Conservation (phyloP, 2,113 vertebrate species). For the Aix galericulata region DNA sequence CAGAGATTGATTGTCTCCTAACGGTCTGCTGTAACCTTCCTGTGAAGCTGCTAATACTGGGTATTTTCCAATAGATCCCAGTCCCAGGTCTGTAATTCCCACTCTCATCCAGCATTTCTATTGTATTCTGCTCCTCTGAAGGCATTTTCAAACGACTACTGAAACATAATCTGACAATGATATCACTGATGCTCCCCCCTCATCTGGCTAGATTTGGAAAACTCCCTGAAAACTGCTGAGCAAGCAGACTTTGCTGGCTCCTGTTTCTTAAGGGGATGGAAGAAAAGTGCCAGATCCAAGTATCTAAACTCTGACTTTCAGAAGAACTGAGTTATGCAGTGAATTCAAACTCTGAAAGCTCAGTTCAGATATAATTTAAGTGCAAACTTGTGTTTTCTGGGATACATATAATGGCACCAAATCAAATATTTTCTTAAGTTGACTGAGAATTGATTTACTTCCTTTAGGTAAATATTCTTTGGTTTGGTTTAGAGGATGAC, state of each 20-base stretch:
- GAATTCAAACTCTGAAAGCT: neutral
- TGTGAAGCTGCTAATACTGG: neutral
- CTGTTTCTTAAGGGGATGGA: neutral
- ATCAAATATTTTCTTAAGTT: neutral
- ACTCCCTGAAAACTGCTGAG: neutral
- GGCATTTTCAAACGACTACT: neutral
- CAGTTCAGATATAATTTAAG: neutral
- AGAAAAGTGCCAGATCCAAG: neutral
- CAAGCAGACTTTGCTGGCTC: neutral
- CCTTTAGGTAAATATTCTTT: neutral
- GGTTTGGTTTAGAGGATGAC: slow-evolving; percentile 8
- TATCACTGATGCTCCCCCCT: neutral
- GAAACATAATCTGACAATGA: neutral
- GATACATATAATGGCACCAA: neutral
- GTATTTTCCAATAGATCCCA: slow-evolving; percentile 4
- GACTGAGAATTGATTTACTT: neutral
- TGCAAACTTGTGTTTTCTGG: neutral
- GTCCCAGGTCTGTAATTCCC: neutral
- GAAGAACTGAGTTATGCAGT: neutral
- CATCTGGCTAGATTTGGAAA: neutral
- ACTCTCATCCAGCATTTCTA: neutral
- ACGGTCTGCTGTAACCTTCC: neutral
- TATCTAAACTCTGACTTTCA: neutral
- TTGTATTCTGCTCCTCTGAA: neutral
- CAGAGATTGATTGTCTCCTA: neutral